Conservation (phyloP, 2,888 invertebrate genomes). For the Deilephila elpenor region DNA sequence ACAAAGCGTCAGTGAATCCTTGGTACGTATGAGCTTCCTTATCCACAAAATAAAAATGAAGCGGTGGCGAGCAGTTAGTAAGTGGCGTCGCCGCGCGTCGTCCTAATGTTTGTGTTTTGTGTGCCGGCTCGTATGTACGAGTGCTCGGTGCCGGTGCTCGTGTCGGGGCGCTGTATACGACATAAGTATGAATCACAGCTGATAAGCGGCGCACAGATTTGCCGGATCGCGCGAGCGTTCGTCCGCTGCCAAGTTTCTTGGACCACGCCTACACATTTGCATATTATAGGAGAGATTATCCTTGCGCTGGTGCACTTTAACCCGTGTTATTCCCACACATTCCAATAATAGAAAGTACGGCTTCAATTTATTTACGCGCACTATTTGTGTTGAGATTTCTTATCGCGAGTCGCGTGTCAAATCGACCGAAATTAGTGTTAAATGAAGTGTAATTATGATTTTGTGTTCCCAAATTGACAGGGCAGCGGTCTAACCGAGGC, state of each 20-base stretch:
- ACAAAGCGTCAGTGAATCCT: constrained; percentile 75
- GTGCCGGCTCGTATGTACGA: constrained; percentile 43
- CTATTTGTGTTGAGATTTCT: constrained; percentile 36
- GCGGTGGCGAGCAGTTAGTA: constrained; percentile 63
- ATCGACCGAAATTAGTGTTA: constrained; percentile 52
- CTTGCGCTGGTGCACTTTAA: constrained; percentile 1
- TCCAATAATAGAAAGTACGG: constrained; percentile 13
- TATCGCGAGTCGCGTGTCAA: constrained; percentile 46
- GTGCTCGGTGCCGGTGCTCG: constrained; percentile 45
- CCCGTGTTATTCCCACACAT: constrained; percentile 6
- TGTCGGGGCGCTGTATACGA: constrained; percentile 45
- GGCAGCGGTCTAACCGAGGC: constrained; percentile 47
- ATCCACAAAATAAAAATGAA: constrained; percentile 74
- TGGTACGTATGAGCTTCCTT: constrained; percentile 72
- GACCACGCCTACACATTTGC: constrained; percentile 74
- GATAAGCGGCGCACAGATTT: constrained; percentile 80
- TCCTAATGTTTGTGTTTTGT: constrained; percentile 50
- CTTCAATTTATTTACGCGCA: constrained; percentile 32
- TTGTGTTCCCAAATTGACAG: constrained; percentile 56
- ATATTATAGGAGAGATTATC: constrained; percentile 55
- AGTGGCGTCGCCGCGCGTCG: constrained; percentile 61
- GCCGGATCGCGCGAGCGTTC: constrained; percentile 68
- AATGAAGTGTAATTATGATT: constrained; percentile 55
- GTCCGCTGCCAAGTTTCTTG: constrained; percentile 77
- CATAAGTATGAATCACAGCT: constrained; percentile 76